Conservation (phyloP, 1,140 invertebrate genomes). For the Aphelenchoides avenae region DNA sequence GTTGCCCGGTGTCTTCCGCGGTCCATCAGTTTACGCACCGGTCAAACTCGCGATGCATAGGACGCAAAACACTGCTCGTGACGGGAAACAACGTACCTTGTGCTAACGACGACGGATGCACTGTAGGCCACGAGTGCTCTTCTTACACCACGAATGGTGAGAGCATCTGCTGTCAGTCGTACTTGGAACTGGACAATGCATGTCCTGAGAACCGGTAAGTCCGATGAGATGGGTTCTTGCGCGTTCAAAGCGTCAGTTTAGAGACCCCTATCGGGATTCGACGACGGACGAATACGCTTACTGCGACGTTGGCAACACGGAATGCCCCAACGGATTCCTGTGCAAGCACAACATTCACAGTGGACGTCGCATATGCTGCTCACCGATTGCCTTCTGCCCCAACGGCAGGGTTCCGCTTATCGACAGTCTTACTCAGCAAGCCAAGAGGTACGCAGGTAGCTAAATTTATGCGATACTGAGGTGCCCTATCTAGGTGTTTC, state of each 20-base stretch:
- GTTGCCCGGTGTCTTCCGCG: conserved; percentile 1
- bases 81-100: background rate
- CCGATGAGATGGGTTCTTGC: too few relatives aligned
- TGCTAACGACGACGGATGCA: background rate
- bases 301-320: too few relatives aligned
- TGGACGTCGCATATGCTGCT: conserved; percentile 4
- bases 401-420: conserved; percentile 4
- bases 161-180: conserved; percentile 19
- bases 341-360: too few relatives aligned
- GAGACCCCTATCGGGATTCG: background rate
- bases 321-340: too few relatives aligned
- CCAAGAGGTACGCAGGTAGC: conserved; percentile 26
- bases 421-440: conserved; percentile 5
- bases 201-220: conserved; percentile 21
- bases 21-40: background rate
- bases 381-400: conserved; percentile 14
- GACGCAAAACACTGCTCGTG: conserved; percentile 2
- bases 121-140: conserved; percentile 28
- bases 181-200: conserved; percentile 4
- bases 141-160: conserved; percentile 13
- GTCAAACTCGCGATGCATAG: conserved; percentile 8
- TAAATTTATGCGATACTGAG: too few relatives aligned
- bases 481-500: too few relatives aligned
- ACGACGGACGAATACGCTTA: background rate
- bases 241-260: too few relatives aligned